Evolutionary conservation across 2,888 invertebrate species (phyloP).

Genomic region (Serrognathus titanus): DNA sequence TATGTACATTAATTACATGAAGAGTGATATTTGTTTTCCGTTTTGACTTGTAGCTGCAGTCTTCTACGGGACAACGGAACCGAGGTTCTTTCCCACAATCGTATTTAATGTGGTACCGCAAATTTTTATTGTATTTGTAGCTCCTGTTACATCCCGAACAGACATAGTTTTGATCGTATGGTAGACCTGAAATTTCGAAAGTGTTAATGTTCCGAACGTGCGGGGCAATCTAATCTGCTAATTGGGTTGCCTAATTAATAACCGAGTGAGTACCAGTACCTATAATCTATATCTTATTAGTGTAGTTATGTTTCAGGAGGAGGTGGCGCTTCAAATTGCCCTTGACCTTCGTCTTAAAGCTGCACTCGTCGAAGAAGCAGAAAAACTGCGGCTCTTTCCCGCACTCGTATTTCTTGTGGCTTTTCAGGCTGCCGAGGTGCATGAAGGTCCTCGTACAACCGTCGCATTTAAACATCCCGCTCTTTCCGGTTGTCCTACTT

Average conservation of each 20-base stretch:
- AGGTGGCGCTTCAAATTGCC: constrained; percentile 41
- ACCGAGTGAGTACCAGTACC: not conserved
- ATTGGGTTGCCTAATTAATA: not conserved
- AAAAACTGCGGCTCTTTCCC: constrained; percentile 46
- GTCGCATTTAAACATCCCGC: constrained; percentile 61
- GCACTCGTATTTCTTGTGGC: constrained; percentile 65
- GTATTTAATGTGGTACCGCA: constrained; percentile 10
- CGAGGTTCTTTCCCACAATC: constrained; percentile 11
- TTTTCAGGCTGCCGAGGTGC: constrained; percentile 77
- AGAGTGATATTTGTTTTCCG: no score
- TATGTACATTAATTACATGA: no score
- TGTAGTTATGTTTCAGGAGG: constrained; percentile 21
- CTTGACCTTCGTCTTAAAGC: constrained; percentile 37
- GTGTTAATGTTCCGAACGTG: no score
- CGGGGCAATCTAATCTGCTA: no score
- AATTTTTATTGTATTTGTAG: not conserved
- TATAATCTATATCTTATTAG: no score
- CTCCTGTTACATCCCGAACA: constrained; percentile 4
- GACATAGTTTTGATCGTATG: no score
- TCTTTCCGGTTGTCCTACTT: constrained; percentile 43
- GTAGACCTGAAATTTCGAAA: no score
- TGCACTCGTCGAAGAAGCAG: constrained; percentile 49
- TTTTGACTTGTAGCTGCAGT: no score
- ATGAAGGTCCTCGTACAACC: constrained; percentile 84
- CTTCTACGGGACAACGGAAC: not conserved